Conservation (phyloP, 2,888 invertebrate species). For the Pterostichus madidus region DNA sequence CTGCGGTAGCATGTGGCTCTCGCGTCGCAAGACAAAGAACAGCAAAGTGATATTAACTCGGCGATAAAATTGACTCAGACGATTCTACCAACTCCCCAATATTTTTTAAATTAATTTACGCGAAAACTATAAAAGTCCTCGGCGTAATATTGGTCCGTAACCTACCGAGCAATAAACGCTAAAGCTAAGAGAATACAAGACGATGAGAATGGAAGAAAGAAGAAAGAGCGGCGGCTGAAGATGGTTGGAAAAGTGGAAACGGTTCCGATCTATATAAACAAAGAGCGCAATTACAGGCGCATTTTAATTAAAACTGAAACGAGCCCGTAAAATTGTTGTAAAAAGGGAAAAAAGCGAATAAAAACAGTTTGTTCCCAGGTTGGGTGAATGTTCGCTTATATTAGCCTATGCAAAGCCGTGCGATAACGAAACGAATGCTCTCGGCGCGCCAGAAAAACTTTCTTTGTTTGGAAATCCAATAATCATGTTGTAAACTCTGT, state of each 20-base stretch:
- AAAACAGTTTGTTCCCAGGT: slow-evolving; percentile 46
- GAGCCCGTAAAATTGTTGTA: slow-evolving; percentile 70
- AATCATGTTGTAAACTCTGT: slow-evolving; percentile 46
- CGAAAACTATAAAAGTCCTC: slow-evolving; percentile 37
- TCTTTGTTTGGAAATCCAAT: slow-evolving; percentile 41
- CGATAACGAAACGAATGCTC: slow-evolving; percentile 27
- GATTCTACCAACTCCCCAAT: slow-evolving; percentile 33
- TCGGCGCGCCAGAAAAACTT: slow-evolving; percentile 7
- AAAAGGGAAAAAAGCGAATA: slow-evolving; percentile 47
- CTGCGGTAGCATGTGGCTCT: background rate
- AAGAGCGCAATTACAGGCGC: slow-evolving; percentile 68
- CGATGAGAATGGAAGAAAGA: slow-evolving; percentile 13
- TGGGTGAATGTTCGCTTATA: slow-evolving; percentile 39
- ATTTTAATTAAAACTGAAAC: slow-evolving; percentile 71
- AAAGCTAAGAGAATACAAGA: slow-evolving; percentile 23
- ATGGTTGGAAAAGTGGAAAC: slow-evolving; percentile 11
- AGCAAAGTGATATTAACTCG: slow-evolving; percentile 14
- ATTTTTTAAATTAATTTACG: slow-evolving; percentile 54
- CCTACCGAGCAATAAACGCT: slow-evolving; percentile 51
- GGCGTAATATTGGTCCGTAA: slow-evolving; percentile 34
- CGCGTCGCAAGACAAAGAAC: background rate
- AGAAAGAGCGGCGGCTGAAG: background rate
- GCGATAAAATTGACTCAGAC: slow-evolving; percentile 20
- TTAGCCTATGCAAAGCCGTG: slow-evolving; percentile 53
- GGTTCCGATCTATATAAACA: slow-evolving; percentile 59